Conservation (phyloP, 1,140 invertebrate species). For the Popillia japonica region DNA sequence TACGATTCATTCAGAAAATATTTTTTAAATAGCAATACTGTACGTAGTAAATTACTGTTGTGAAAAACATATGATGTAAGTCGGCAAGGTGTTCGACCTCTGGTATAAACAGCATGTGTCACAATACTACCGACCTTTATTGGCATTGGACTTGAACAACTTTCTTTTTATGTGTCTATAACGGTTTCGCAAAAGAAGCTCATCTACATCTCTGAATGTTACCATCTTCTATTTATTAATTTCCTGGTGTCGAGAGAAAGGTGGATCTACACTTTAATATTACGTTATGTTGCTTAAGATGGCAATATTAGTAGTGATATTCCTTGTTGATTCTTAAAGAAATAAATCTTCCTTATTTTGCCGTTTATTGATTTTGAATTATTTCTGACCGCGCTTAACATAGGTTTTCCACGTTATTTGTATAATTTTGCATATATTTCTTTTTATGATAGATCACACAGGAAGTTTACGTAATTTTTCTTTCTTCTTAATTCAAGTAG, state of each 20-base stretch:
- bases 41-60: neutral
- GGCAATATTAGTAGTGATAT: neutral
- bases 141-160: conserved; percentile 27
- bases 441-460: too few species aligned
- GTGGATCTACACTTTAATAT: neutral
- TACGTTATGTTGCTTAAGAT: neutral
- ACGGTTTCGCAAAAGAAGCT: neutral
- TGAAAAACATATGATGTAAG: conserved; percentile 13
- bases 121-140: conserved; percentile 3
- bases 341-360: neutral
- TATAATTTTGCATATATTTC: too few species aligned
- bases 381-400: neutral
- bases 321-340: neutral
- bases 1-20: too few species aligned
- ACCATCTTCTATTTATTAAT: neutral
- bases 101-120: conserved; percentile 3
- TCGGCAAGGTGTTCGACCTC: neutral
- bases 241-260: neutral
- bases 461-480: too few species aligned
- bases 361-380: neutral
- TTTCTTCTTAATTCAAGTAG: too few species aligned
- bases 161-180: conserved; percentile 14
- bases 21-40: too few species aligned
- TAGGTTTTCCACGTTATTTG: neutral
- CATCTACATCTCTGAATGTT: neutral